Conservation (phyloP, 2,888 invertebrate species). For the Sinotaia quadrata region DNA sequence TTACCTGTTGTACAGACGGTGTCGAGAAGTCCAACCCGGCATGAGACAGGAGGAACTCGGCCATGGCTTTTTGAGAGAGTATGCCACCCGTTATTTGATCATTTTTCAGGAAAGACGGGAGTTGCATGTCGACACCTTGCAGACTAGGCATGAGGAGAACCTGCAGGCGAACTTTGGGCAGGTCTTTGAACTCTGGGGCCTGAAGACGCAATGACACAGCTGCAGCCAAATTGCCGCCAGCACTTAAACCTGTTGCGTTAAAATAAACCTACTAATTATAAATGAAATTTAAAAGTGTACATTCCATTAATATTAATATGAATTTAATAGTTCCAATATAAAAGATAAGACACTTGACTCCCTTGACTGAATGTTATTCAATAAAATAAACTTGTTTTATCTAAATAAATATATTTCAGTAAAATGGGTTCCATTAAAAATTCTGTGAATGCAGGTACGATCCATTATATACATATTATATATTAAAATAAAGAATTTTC, state of each 20-base stretch:
- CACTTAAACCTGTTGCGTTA: slow-evolving; percentile 14
- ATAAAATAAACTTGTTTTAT: too few species aligned
- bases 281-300: too few species aligned
- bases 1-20: not conserved
- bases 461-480: too few species aligned
- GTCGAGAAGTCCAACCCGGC: slow-evolving; percentile 8
- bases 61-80: slow-evolving; percentile 3
- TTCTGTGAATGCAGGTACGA: too few species aligned
- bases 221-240: slow-evolving; percentile 21
- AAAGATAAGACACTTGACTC: too few species aligned
- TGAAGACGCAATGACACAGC: slow-evolving; percentile 7
- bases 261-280: too few species aligned
- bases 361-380: too few species aligned
- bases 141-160: slow-evolving; percentile 62
- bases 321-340: too few species aligned
- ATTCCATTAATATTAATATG: too few species aligned
- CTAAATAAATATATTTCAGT: too few species aligned
- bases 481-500: too few species aligned
- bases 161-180: slow-evolving; percentile 34
- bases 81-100: not conserved
- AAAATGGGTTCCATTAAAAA: too few species aligned
- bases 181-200: not conserved
- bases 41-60: slow-evolving; percentile 1
- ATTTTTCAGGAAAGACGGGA: slow-evolving; percentile 41
- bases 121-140: slow-evolving; percentile 62